phyloP scores from a whole-genome alignment of 2,888 invertebrate genomes.

The Xestia xanthographa region DNA sequence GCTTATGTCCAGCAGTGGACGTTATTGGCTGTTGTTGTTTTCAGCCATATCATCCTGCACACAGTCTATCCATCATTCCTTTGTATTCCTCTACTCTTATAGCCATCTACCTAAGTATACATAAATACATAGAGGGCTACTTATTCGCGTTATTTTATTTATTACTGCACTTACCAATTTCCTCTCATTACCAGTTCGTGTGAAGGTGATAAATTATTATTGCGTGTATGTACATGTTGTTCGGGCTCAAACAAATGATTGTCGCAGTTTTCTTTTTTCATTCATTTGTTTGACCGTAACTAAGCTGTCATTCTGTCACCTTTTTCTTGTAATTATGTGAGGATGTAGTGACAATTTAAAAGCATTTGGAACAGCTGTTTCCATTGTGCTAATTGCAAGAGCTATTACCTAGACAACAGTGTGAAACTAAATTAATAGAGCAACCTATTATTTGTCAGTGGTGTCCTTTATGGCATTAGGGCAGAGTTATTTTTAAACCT shows the following conservation, averaged over 20 bases:
- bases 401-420: slow-evolving; percentile 8
- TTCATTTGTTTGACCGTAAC: slow-evolving; percentile 26
- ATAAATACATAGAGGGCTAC: neutral
- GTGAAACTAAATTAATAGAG: slow-evolving; percentile 5
- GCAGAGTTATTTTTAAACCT: neutral
- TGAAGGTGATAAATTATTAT: slow-evolving; percentile 40
- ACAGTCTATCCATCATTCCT: too few relatives aligned
- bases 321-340: slow-evolving; percentile 44
- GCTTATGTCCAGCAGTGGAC: too few relatives aligned
- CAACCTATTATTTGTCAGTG: neutral
- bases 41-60: too few relatives aligned
- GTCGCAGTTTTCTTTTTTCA: slow-evolving; percentile 31
- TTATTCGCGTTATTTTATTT: slow-evolving; percentile 34
- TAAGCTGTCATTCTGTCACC: slow-evolving; percentile 35
- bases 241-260: slow-evolving; percentile 37
- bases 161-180: slow-evolving; percentile 38
- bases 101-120: too few relatives aligned
- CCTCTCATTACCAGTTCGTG: slow-evolving; percentile 16
- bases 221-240: slow-evolving; percentile 15
- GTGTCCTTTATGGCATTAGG: neutral
- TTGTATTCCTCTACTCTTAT: too few relatives aligned
- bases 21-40: too few relatives aligned
- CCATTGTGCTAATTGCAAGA: neutral
- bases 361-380: slow-evolving; percentile 23
- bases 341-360: slow-evolving; percentile 8